Evolutionary conservation across 2,113 vertebrate genomes (phyloP).

Genomic region (Rallus limicola): DNA sequence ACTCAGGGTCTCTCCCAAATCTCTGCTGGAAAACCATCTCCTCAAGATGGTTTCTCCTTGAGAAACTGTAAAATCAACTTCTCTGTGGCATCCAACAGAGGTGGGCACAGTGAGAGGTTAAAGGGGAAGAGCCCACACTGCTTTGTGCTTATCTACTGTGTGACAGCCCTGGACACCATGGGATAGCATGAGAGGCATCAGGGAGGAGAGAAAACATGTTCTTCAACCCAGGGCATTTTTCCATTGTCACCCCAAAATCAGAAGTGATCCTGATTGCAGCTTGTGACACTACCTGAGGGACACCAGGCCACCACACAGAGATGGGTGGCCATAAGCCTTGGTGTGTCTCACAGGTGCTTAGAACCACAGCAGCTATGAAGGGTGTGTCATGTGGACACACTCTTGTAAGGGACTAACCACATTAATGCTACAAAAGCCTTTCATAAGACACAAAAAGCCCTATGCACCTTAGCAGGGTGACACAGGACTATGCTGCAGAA

Average conservation of each 20-base stretch:
- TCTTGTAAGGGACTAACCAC: neutral
- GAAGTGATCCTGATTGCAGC: neutral
- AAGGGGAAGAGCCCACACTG: neutral
- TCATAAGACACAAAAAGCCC: neutral
- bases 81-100: conserved; percentile 12
- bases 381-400: accelerated
- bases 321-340: neutral
- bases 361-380: neutral
- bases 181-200: neutral
- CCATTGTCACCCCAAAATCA: neutral
- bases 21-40: conserved; percentile 29
- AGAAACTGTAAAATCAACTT: conserved; percentile 33
- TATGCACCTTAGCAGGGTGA: neutral
- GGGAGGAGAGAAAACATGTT: neutral
- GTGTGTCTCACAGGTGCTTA: neutral
- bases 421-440: neutral
- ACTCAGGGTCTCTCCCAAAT: neutral
- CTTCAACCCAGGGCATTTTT: neutral
- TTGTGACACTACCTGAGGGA: neutral
- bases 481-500: neutral
- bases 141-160: neutral
- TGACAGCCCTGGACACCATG: neutral
- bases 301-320: neutral
- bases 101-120: neutral
- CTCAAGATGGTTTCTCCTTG: neutral